Percentiles rank a stretch among this genome's conserved stretches.
phyloP scores from a whole-genome alignment of 2,888 invertebrate genomes.

The Pyralis farinalis region DNA sequence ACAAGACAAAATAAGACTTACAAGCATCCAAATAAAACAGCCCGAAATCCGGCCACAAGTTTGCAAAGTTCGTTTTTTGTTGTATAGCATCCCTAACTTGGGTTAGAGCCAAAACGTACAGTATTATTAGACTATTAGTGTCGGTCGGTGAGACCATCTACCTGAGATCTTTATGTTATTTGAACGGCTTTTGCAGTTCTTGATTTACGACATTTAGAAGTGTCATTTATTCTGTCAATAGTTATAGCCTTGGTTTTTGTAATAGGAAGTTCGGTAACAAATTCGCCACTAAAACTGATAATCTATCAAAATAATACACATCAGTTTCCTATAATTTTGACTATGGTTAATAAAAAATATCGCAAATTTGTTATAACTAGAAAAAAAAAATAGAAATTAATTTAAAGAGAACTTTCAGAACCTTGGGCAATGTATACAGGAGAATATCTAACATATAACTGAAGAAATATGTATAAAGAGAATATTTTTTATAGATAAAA shows the following conservation, averaged over 20 bases:
- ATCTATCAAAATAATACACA: not conserved
- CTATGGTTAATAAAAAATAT: no score
- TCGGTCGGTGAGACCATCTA: constrained; percentile 52
- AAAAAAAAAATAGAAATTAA: no score
- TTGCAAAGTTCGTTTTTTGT: constrained; percentile 33
- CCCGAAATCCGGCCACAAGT: constrained; percentile 15
- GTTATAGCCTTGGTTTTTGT: not conserved
- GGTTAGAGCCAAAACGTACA: constrained; percentile 59
- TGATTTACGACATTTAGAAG: constrained; percentile 18
- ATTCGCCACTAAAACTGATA: not conserved
- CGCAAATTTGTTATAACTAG: no score
- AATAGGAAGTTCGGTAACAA: not conserved
- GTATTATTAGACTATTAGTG: constrained; percentile 73
- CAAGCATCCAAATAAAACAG: constrained; percentile 14
- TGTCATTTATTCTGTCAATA: not conserved
- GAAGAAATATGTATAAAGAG: no score
- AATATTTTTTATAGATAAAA: no score
- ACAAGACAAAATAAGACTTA: constrained; percentile 1
- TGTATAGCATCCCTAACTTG: constrained; percentile 46
- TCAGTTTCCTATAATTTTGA: no score
- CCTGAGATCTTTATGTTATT: constrained; percentile 47
- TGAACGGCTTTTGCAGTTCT: constrained; percentile 22
- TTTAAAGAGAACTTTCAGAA: no score
- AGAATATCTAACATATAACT: no score
- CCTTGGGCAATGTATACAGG: no score